Percentiles rank a stretch among this genome's conserved stretches.
Evolutionary conservation across 53 echinoderm and acorn worm species (phyloP).

Genomic region (Antedon mediterranea): DNA sequence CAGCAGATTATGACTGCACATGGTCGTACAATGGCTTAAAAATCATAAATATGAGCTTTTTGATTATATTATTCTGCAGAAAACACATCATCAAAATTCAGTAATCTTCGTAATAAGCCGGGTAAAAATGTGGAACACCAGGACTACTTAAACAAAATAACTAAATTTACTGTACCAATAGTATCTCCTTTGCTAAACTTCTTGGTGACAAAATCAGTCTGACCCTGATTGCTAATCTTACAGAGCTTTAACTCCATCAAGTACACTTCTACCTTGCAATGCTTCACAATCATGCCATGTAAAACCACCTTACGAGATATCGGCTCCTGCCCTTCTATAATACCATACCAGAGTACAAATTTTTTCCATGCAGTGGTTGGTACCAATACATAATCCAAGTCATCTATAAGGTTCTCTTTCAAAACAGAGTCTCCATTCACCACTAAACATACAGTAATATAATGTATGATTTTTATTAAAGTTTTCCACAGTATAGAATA

Average conservation of each 20-base stretch:
- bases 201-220: conserved; percentile 47
- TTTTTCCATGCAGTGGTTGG: conserved; percentile 81
- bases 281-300: conserved; percentile 97
- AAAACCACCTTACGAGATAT: conserved; percentile 85
- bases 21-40: no score
- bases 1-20: no score
- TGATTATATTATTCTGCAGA: no score
- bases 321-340: conserved; percentile 28
- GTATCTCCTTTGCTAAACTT: conserved; percentile 97
- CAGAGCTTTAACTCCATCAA: conserved; percentile 88
- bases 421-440: conserved; percentile 10
- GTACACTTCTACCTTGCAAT: conserved; percentile 97
- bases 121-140: no score
- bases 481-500: no score
- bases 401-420: conserved; percentile 86
- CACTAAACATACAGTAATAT: no score
- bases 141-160: no score
- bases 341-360: conserved; percentile 61
- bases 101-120: no score
- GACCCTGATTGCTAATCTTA: conserved; percentile 53
- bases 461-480: no score
- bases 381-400: conserved; percentile 73
- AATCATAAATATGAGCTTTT: no score
- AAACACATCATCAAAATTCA: no score
- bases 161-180: no score